phyloP scores from a whole-genome alignment of 2,888 invertebrate genomes.

The Drosophila quasianomalipes region DNA sequence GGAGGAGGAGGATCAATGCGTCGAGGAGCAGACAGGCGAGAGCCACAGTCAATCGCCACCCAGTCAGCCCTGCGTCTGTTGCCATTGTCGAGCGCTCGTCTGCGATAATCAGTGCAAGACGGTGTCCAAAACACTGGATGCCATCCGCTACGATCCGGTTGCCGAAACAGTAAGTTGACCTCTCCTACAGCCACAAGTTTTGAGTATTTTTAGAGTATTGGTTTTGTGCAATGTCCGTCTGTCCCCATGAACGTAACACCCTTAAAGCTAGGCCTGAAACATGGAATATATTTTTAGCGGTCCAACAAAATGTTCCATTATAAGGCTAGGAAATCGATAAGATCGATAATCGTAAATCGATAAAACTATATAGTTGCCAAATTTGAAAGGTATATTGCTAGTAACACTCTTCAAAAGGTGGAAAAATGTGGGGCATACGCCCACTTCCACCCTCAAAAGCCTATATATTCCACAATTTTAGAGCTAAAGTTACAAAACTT shows the following conservation, averaged over 20 bases:
- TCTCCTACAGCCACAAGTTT: too few species aligned
- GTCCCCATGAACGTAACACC: background rate
- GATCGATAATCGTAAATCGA: background rate
- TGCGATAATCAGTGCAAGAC: constrained; percentile 59
- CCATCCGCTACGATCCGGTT: constrained; percentile 54
- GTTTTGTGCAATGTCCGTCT: background rate
- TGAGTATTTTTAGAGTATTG: too few species aligned
- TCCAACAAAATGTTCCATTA: background rate
- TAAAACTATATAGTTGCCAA: background rate
- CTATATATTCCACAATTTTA: background rate
- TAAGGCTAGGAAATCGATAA: background rate
- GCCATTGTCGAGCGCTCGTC: constrained; percentile 70
- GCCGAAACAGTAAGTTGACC: constrained; percentile 58
- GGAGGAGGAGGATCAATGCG: constrained; percentile 13
- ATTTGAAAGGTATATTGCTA: background rate
- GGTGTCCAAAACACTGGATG: constrained; percentile 59
- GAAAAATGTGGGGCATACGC: too few species aligned
- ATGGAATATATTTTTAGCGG: background rate
- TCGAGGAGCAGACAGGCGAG: constrained; percentile 6
- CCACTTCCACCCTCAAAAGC: too few species aligned
- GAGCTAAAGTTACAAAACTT: background rate
- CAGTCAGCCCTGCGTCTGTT: constrained; percentile 63
- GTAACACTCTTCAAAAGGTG: background rate
- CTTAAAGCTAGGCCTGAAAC: background rate
- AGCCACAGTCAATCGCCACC: background rate